A percentile compares a stretch with the other conserved stretches of the same genome.
These are phyloP conservation scores for Orthonevra nobilis DNA, from an alignment of 2,888 invertebrate genomes.

Conservation along the genomic window DNA sequence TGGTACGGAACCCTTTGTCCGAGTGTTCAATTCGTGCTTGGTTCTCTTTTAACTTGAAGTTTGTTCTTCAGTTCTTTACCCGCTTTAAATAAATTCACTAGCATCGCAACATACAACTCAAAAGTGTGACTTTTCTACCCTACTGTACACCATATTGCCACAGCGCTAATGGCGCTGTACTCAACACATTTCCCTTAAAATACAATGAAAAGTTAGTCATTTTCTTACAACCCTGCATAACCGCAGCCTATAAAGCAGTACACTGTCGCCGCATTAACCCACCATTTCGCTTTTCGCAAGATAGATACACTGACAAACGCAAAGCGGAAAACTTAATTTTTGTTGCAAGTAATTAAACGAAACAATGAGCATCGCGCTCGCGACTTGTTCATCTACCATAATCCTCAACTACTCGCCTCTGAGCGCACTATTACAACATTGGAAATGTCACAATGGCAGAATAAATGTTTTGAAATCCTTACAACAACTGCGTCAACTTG, in stretches of 20 bases:
- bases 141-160: conserved; percentile 25
- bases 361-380: conserved; percentile 52
- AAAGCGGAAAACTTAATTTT: conserved; percentile 56
- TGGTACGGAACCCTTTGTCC: no score
- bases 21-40: no score
- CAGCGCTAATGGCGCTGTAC: conserved; percentile 36
- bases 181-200: conserved; percentile 34
- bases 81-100: no score
- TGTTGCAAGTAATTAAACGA: conserved; percentile 67
- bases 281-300: no score
- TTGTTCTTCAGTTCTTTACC: no score
- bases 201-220: conserved; percentile 41
- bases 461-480: conserved; percentile 63
- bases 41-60: no score
- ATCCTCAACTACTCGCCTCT: not conserved
- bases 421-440: conserved; percentile 32
- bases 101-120: no score
- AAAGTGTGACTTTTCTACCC: no score
- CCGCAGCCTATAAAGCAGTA: conserved; percentile 11
- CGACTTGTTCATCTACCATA: conserved; percentile 15
- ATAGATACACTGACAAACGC: conserved; percentile 9
- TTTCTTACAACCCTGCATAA: conserved; percentile 6
- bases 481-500: conserved; percentile 40
- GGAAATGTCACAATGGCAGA: conserved; percentile 56
- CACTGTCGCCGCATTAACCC: conserved; percentile 19